phyloP scores from a whole-genome alignment of 2,888 invertebrate genomes.

The Aleiodes alternator region DNA sequence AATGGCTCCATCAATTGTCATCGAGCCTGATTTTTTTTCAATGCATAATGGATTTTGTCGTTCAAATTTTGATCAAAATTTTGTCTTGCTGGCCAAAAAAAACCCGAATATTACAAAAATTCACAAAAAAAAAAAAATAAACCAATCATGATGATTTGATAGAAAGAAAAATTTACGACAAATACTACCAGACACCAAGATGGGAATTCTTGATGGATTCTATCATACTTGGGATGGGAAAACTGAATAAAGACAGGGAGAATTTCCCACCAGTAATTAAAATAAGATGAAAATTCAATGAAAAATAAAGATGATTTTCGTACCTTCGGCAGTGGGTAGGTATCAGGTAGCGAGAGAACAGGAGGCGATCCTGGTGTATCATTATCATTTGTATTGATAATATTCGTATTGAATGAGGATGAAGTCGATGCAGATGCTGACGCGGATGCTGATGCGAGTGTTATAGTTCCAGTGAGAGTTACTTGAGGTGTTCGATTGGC shows the following conservation, averaged over 20 bases:
- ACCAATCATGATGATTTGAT: background rate
- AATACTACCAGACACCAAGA: background rate
- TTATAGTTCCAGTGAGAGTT: slow-evolving; percentile 61
- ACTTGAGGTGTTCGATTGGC: slow-evolving; percentile 62
- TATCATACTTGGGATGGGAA: background rate
- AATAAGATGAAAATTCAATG: background rate
- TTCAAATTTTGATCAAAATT: background rate
- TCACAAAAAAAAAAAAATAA: slow-evolving; percentile 13
- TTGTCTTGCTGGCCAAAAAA: background rate
- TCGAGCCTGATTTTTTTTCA: slow-evolving; percentile 19
- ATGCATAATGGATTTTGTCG: background rate
- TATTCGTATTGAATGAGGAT: slow-evolving; percentile 64
- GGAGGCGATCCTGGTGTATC: slow-evolving; percentile 78
- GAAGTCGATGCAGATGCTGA: slow-evolving; percentile 55
- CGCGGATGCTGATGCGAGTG: slow-evolving; percentile 57
- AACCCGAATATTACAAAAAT: background rate
- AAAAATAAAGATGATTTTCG: slow-evolving; percentile 22
- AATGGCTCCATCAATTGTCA: slow-evolving; percentile 39
- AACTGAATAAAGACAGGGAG: slow-evolving; percentile 13
- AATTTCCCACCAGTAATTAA: background rate
- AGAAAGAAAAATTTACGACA: background rate
- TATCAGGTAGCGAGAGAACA: slow-evolving; percentile 72
- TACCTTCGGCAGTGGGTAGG: slow-evolving; percentile 74
- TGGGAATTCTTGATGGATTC: background rate
- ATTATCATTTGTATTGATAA: slow-evolving; percentile 78